phyloP scores from a whole-genome alignment of 92 coral and sea anemone genomes.

The Siderastrea siderea region DNA sequence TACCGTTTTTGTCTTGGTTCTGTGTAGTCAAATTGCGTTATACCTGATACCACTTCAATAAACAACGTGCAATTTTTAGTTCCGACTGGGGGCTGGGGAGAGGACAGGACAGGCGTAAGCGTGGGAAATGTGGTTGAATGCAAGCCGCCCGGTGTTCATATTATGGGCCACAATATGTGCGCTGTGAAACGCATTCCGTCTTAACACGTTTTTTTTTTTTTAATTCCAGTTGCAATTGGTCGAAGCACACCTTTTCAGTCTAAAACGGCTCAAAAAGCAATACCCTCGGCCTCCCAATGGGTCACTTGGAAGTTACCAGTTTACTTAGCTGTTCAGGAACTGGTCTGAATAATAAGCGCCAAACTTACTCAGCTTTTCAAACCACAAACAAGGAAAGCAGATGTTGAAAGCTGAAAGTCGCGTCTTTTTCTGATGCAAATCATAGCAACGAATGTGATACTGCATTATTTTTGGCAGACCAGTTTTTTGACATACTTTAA shows the following conservation, averaged over 20 bases:
- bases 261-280: too few species aligned
- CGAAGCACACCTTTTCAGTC: not conserved
- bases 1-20: not conserved
- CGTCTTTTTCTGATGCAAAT: not conserved
- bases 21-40: not conserved
- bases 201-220: too few species aligned
- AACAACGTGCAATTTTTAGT: not conserved
- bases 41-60: not conserved
- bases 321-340: not conserved
- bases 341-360: not conserved
- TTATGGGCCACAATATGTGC: too few species aligned
- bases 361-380: not conserved
- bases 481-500: too few species aligned
- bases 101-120: too few species aligned
- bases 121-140: too few species aligned
- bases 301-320: not conserved
- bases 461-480: too few species aligned
- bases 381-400: not conserved
- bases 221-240: not conserved
- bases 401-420: not conserved
- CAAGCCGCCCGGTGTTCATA: too few species aligned
- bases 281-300: not conserved
- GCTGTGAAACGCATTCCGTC: too few species aligned
- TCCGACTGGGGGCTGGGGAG: not conserved
- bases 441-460: too few species aligned